Conservation (phyloP, 1,140 invertebrate species). For the Colletes latitarsis region DNA sequence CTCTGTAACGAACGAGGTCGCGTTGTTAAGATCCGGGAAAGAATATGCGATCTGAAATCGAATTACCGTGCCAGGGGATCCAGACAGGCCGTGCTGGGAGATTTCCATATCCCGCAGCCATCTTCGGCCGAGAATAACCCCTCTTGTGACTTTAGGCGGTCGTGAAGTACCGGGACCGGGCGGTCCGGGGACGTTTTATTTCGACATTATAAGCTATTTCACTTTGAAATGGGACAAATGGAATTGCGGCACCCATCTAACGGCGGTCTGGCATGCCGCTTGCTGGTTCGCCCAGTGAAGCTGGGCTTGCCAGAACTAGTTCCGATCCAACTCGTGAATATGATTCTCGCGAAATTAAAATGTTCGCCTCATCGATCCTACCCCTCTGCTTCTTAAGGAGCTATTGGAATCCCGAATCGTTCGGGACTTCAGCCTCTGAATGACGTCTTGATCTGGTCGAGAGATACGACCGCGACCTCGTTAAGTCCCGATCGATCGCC, state of each 20-base stretch:
- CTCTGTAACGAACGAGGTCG: constrained; percentile 18
- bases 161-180: constrained; percentile 24
- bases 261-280: constrained; percentile 21
- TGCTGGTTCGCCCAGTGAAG: neutral
- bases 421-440: neutral
- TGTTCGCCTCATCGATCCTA: constrained; percentile 32
- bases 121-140: constrained; percentile 46
- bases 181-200: constrained; percentile 64
- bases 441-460: constrained; percentile 29
- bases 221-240: constrained; percentile 76
- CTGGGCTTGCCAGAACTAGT: constrained; percentile 35
- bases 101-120: constrained; percentile 59
- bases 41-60: constrained; percentile 50
- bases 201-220: constrained; percentile 75
- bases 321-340: constrained; percentile 58
- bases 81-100: constrained; percentile 12
- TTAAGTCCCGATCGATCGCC: constrained; percentile 13
- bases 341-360: constrained; percentile 63
- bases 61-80: constrained; percentile 52
- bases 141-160: constrained; percentile 46
- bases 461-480: constrained; percentile 27
- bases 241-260: constrained; percentile 63
- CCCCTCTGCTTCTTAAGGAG: constrained; percentile 17
- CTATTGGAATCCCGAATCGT: constrained; percentile 41
- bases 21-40: constrained; percentile 36